phyloP scores from a whole-genome alignment of 2,113 vertebrate species.

The Pleuronectes platessa region DNA sequence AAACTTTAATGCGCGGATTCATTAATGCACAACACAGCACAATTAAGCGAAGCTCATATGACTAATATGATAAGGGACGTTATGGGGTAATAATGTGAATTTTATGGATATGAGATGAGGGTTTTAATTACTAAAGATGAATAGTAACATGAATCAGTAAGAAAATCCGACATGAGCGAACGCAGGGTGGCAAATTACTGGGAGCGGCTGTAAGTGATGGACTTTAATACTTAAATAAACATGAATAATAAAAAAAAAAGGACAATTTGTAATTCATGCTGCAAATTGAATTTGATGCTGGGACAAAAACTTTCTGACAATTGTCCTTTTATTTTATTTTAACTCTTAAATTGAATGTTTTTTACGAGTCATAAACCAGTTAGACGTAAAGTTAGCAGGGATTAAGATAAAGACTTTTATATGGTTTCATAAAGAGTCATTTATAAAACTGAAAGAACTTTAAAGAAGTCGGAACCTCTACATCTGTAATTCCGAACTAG shows the following conservation, averaged over 20 bases:
- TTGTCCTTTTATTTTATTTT: no score
- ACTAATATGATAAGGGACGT: slow-evolving; percentile 46
- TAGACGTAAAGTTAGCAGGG: no score
- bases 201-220: neutral
- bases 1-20: slow-evolving; percentile 36
- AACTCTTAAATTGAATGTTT: no score
- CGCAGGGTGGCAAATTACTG: slow-evolving; percentile 25
- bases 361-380: no score
- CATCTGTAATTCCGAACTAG: no score
- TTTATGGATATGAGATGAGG: slow-evolving; percentile 59
- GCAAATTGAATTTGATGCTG: neutral
- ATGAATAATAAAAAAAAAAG: slow-evolving; percentile 18
- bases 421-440: no score
- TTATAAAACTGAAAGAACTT: no score
- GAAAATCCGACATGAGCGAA: slow-evolving; percentile 23
- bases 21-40: slow-evolving; percentile 49
- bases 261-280: neutral
- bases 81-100: slow-evolving; percentile 44
- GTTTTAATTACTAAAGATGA: slow-evolving; percentile 61
- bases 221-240: slow-evolving; percentile 5
- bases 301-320: neutral
- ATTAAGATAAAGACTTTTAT: no score
- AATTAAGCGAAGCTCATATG: slow-evolving; percentile 42
- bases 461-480: no score
- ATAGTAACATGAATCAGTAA: slow-evolving; percentile 52